Evolutionary conservation across 35 echinoderm and acorn worm genomes (phyloP), one percentile per base, ranked within the genome.

Genomic region (Lytechinus variegatus): DNA sequence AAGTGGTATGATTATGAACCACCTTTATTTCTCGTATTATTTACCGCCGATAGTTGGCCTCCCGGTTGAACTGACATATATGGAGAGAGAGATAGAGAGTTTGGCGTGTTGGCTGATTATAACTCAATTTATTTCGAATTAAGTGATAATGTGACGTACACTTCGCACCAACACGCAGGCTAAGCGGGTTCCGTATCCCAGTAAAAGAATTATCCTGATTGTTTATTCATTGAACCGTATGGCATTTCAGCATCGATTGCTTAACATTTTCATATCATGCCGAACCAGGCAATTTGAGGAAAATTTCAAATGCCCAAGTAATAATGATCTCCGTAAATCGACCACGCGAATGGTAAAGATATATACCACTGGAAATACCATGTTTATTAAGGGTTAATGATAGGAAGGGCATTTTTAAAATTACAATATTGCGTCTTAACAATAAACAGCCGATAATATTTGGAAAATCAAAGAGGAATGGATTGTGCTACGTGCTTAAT

Each of bases 101-200:
- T 44, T 44, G 33, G 33, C 12, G 66, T 79, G 66, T 79, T 24
- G 66, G 66, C 6, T 24, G 66, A 79, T 79, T 24, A 79, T 79
- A 79, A n/a, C 16, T 79, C 66, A 79, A 79, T 79, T 79, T 79
- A 79, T 79, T 79, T 79, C 19, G 66, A 79, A 79, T 79, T 79
- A 79, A 79, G 66, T 24, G 66, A 79, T 79, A 79, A 79, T 79
- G 66, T 16, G 66, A 79, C 66, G 66, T 79, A 24, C 66, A 24
- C 66, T 79, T 19, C 66, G 66, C 66, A 6, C n/a, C 66, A n/a
- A 79, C 66, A 79, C 66, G 66, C 66, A 14, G 4, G 6, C 12
- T 79, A 79, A 79, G n/a, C n/a, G 66, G 66, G 19, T 7, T 19
- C 3, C n/a, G 19, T 11, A 13, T 79, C 66, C 66, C 3, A 79